Conservation (phyloP, 2,797 vertebrate genomes). For the Dicrostonyx torquatus region DNA sequence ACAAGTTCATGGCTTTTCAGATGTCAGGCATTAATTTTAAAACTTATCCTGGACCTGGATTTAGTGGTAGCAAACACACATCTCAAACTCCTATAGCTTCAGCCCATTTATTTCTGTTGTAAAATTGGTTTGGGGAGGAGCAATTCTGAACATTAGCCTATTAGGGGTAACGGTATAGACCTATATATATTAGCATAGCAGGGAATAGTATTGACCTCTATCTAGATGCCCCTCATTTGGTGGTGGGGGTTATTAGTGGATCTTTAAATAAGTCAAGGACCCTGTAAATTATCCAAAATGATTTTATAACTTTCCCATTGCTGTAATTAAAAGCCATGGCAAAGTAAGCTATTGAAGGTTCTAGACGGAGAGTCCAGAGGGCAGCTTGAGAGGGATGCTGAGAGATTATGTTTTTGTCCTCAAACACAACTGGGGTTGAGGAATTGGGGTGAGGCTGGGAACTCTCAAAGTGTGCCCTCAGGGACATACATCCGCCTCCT, state of each 20-base stretch:
- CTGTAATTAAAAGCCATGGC: neutral
- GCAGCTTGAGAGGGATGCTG: neutral
- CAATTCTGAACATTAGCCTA: neutral
- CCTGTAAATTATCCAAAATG: neutral
- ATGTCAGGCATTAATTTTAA: slow-evolving; percentile 6
- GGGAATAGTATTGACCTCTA: neutral
- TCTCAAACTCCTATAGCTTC: neutral
- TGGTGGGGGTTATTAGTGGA: neutral
- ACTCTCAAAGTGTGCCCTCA: neutral
- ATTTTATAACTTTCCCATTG: neutral
- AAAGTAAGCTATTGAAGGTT: neutral
- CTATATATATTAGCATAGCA: neutral
- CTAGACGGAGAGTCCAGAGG: neutral
- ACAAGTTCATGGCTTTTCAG: neutral
- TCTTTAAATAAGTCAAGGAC: neutral
- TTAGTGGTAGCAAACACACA: neutral
- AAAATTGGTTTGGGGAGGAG: neutral
- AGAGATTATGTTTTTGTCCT: neutral
- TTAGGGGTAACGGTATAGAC: neutral
- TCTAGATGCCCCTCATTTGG: neutral
- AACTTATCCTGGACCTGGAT: neutral
- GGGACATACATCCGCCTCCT: too few relatives aligned
- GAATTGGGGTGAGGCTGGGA: neutral
- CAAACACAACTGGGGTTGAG: neutral
- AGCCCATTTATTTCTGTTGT: neutral